Base-by-base conservation (phyloP, 2,888 invertebrate species). In the Corbicula japonica region DNA sequence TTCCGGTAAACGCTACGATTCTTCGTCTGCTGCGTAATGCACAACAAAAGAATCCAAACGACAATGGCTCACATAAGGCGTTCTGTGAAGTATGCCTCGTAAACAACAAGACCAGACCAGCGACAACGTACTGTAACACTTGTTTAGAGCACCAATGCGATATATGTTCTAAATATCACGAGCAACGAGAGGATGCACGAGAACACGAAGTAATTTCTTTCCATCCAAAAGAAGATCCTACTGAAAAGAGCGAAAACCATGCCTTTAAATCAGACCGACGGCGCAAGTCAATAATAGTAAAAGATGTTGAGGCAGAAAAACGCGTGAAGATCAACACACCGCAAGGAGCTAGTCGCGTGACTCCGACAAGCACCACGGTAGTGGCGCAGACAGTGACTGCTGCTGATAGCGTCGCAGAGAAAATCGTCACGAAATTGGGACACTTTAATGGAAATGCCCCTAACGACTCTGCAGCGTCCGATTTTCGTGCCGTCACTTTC, bases 11-110 rank as follows among this genome's bases (percentile, higher is more conserved):
- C 28, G 60, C 61, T 2, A 58, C 62, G 0, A 52, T 83, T 21
- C 28, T 76, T 10, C 66, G 74, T 18, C 30, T 83, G n/a, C 71
- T 83, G n/a, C 41, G 71, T 18, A 83, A 83, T 34, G 79, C 79
- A 12, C 48, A 74, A 0, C 21, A 74, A 6, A 76, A 70, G 21
- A 83, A 76, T 48, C 44, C 60, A 32, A 35, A 38, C 5, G 79
- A 83, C 35, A 68, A 66, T 38, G 70, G 73, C 0, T 41, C 50
- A 21, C 76, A 78, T 26, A 73, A 69, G 60, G 83, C 83, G 2
- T 83, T 83, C 62, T 83, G 83, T 48, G 83, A 76, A 28, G 74
- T 79, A 10, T 83, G 83, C 44, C 63, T 83, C 21, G 32, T 70
- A 30, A 83, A 83, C 48, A 80, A 83, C 54, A 74, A 23, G 15